Evolutionary conservation across 2,797 vertebrate species (phyloP).

Genomic region (Brachyalestes nurse): DNA sequence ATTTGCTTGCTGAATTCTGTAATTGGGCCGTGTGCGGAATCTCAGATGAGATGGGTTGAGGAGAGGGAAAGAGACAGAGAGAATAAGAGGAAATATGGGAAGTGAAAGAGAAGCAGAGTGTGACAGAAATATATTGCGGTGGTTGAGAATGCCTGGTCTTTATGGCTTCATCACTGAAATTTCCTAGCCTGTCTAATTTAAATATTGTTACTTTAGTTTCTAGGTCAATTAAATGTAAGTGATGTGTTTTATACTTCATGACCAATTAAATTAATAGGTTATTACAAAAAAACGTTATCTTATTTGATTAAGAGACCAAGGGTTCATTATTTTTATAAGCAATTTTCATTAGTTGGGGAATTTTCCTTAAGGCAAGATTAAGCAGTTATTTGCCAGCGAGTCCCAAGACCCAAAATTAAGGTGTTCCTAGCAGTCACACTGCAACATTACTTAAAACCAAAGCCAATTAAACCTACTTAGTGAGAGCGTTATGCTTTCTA

Average conservation of each 20-base stretch:
- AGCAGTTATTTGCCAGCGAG: constrained; percentile 91
- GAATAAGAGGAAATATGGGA: constrained; percentile 65
- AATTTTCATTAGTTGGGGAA: constrained; percentile 96
- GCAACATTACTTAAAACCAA: constrained; percentile 96
- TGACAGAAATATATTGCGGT: constrained; percentile 65
- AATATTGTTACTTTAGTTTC: constrained; percentile 96
- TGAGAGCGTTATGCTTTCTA: constrained; percentile 91
- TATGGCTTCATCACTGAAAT: constrained; percentile 68
- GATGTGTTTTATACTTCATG: constrained; percentile 97
- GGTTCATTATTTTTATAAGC: constrained; percentile 99
- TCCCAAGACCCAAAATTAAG: constrained; percentile 89
- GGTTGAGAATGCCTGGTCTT: constrained; percentile 58
- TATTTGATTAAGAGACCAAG: constrained; percentile 98
- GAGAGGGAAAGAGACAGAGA: constrained; percentile 61
- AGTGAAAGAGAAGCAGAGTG: constrained; percentile 66
- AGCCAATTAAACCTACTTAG: constrained; percentile 99
- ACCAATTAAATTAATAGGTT: constrained; percentile 99
- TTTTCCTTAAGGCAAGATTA: constrained; percentile 96
- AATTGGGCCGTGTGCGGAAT: constrained; percentile 86
- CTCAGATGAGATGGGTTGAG: constrained; percentile 84
- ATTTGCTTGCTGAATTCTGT: constrained; percentile 83
- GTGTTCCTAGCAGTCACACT: constrained; percentile 88
- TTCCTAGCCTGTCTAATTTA: constrained; percentile 87
- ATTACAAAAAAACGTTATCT: constrained; percentile 90
- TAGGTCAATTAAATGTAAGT: constrained; percentile 99